Base-by-base conservation (phyloP, 30 jellyfish, hydroid and myxozoan genomes). In the Pseudorhiza aurosa region DNA sequence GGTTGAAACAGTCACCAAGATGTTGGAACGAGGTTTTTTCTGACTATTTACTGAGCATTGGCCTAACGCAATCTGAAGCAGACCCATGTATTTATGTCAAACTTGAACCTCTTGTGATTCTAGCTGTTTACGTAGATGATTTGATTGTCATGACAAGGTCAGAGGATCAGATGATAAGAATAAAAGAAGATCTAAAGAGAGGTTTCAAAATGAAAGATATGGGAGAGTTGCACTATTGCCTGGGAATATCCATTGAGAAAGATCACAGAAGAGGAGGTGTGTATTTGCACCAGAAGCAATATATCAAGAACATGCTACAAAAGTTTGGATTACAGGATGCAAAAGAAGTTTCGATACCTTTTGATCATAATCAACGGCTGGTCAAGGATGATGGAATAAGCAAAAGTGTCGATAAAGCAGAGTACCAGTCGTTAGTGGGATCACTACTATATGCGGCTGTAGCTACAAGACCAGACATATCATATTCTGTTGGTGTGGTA, bases 1-100 rank as follows among this genome's bases (percentile, higher is more conserved):
- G 88, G 14, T 32, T 75, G 67, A 55, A 75, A 58, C 82, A 75
- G 33, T 56, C 83, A 12, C 17, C 82, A 72, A 56, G 88, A 42
- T 75, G 88, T 31, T 75, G 82, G 88, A 44, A 44, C 33, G 39
- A 9, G 25, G 59, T 49, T 8, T 50, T 75, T n/a, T 12, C 62
- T 58, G 33, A 58, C 27, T 56, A 22, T 44, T 28, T 75, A 25
- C 19, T 53, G 33, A 67, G 37, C 4, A 50, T 80, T 39, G 67
- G 53, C 2, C 59, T 21, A 35, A 37, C 33, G 8, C 77, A 42
- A 56, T 21, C 51, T 30, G 39, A 37, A 24, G 88, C 83, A 21
- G 81, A 50, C 56, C 76, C 83, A 21, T 75, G 88, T 56, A 27
- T 56, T 27, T 58, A 55, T 36, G 35, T 22, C 68, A 75, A 56